These are phyloP conservation scores for Hippocampus abdominalis DNA, from an alignment of 2,113 vertebrate species.

Conservation along the genomic window DNA sequence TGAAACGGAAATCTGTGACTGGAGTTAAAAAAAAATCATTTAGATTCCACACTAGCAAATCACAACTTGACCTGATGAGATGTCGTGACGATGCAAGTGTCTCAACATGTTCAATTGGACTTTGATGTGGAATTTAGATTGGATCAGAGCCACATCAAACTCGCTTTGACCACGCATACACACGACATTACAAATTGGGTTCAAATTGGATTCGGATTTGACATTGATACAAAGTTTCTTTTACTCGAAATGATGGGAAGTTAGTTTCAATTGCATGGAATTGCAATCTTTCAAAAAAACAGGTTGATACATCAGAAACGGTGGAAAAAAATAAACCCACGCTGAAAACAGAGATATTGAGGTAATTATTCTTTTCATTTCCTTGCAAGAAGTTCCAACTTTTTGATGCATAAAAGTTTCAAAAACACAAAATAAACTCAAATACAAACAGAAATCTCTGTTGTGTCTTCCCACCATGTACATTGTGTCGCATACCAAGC, in stretches of 20 bases:
- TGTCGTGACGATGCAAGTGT: constrained; percentile 3
- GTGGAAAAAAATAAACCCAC: constrained; percentile 4
- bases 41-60: neutral
- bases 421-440: neutral
- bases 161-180: neutral
- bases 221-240: neutral
- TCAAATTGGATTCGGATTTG: neutral
- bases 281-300: neutral
- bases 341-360: neutral
- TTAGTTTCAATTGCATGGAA: no score
- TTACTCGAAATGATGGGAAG: neutral
- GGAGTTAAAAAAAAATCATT: no score
- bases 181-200: neutral
- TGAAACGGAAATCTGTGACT: no score
- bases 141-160: neutral
- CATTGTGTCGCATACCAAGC: constrained; percentile 4
- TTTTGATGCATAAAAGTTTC: neutral
- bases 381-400: neutral
- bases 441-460: neutral
- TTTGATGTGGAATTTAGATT: neutral
- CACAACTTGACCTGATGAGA: neutral
- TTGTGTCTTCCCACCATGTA: neutral
- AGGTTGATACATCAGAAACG: neutral
- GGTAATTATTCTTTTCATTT: constrained; percentile 1
- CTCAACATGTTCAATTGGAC: neutral